Conservation (phyloP, 2,113 vertebrate genomes). For the Microtus montanus region DNA sequence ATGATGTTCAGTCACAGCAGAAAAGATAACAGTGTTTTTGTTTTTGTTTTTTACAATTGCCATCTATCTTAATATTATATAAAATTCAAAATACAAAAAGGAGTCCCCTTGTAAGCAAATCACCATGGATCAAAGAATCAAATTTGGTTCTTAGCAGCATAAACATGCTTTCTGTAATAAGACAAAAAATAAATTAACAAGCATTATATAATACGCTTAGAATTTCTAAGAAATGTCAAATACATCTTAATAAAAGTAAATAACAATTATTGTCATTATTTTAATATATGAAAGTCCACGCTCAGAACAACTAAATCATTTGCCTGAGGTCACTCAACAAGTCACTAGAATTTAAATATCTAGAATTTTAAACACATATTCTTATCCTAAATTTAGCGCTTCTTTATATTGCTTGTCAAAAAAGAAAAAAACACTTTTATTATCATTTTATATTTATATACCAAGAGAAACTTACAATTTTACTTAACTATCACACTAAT, state of each 20-base stretch:
- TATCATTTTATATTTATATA: background rate
- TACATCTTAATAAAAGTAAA: background rate
- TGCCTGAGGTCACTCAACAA: background rate
- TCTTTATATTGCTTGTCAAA: background rate
- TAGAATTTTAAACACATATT: conserved; percentile 41
- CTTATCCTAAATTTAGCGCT: conserved; percentile 11
- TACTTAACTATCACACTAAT: background rate
- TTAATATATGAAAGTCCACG: conserved; percentile 24
- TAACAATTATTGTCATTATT: conserved; percentile 16
- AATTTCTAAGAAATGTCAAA: background rate
- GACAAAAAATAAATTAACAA: background rate
- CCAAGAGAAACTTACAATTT: background rate
- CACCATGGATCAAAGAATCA: background rate
- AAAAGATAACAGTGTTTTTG: background rate
- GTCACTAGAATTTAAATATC: background rate
- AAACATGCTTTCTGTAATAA: conserved; percentile 24
- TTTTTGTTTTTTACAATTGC: background rate
- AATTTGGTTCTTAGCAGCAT: background rate
- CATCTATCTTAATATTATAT: background rate
- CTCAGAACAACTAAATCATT: background rate
- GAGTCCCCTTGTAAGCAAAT: conserved; percentile 16
- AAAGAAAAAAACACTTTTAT: background rate
- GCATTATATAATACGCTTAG: background rate
- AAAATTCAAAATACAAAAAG: conserved; percentile 28
- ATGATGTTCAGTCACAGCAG: background rate